These are phyloP conservation scores for Arctocebus calabarensis DNA, from an alignment of 2,797 vertebrate species.

Conservation along the genomic window DNA sequence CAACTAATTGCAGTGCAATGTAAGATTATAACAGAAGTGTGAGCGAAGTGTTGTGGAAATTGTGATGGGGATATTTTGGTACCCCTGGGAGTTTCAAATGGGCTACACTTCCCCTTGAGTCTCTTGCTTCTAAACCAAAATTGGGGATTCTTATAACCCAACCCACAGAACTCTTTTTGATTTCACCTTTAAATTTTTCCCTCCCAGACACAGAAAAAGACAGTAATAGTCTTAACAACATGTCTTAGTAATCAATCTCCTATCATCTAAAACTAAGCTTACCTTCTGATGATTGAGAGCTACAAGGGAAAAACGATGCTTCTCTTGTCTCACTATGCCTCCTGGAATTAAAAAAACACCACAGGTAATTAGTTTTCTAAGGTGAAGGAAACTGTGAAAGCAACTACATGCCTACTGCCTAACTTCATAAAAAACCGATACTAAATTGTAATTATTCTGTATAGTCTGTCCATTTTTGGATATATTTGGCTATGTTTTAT, in stretches of 20 bases:
- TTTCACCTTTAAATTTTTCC: not conserved
- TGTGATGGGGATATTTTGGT: not conserved
- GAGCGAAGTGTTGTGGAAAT: not conserved
- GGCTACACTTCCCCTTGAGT: not conserved
- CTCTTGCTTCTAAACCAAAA: not conserved
- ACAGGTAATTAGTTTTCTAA: not conserved
- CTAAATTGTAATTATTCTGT: not conserved
- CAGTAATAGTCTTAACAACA: not conserved
- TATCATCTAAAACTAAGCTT: slow-evolving; percentile 69
- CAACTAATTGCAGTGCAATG: not conserved
- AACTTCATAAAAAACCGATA: not conserved
- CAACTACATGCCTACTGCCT: not conserved
- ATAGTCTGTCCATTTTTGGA: not conserved
- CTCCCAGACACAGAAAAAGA: not conserved
- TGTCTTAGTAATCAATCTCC: not conserved
- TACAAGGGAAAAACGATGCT: slow-evolving; percentile 65
- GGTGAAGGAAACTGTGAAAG: not conserved
- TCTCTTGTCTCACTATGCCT: slow-evolving; percentile 80
- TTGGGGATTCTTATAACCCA: not conserved
- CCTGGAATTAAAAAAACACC: slow-evolving; percentile 77
- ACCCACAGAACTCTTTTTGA: not conserved
- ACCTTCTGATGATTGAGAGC: slow-evolving; percentile 87
- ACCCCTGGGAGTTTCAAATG: not conserved
- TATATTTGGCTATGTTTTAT: not conserved
- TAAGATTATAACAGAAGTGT: not conserved